These are phyloP conservation scores for Anoura caudifer DNA, from an alignment of 2,113 vertebrate genomes.

Conservation along the genomic window DNA sequence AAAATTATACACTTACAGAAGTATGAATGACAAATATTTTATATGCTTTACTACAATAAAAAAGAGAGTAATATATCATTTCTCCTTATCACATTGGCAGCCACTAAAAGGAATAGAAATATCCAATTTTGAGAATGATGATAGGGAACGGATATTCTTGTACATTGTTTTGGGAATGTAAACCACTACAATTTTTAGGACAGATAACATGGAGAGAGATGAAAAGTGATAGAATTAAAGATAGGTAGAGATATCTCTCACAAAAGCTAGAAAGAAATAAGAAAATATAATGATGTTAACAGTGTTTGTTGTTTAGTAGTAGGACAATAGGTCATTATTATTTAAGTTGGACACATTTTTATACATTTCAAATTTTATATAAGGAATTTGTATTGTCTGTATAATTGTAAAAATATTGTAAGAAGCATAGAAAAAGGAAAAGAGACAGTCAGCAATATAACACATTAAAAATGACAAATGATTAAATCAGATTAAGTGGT, in stretches of 20 bases:
- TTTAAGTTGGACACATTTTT: background rate
- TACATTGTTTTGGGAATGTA: background rate
- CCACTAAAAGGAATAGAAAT: background rate
- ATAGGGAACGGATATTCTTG: background rate
- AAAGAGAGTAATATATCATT: background rate
- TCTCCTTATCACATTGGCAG: background rate
- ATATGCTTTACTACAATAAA: background rate
- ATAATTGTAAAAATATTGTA: background rate
- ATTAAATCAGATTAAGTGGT: background rate
- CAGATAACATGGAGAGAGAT: background rate
- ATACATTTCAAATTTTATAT: background rate
- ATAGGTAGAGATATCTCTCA: background rate
- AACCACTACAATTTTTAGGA: background rate
- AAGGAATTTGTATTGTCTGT: background rate
- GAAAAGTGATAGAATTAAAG: background rate
- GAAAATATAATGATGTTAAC: background rate
- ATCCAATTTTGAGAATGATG: background rate
- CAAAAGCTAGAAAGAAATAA: background rate
- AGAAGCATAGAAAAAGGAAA: background rate
- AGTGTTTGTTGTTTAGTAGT: background rate
- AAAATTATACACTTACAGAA: background rate
- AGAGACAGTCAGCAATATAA: background rate
- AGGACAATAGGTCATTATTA: background rate
- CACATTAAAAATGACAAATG: background rate
- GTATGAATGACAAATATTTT: background rate